Evolutionary conservation across 1,140 invertebrate genomes (phyloP).

Genomic region (Temnothorax longispinosus): DNA sequence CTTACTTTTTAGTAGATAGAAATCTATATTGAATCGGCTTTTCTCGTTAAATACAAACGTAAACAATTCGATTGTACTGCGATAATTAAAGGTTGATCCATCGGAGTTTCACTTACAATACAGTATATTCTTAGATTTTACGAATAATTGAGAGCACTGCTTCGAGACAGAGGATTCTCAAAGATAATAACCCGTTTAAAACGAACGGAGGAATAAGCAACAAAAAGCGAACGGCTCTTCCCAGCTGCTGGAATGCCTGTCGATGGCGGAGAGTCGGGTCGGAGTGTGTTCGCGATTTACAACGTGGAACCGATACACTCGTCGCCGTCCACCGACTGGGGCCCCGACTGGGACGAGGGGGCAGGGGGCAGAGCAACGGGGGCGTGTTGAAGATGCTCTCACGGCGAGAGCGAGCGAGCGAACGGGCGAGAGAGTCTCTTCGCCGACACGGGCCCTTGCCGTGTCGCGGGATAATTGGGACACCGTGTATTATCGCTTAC

Average conservation of each 20-base stretch:
- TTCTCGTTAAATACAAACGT: no score
- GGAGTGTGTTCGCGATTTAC: conserved; percentile 48
- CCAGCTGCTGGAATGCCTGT: conserved; percentile 30
- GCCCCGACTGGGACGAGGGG: conserved; percentile 1
- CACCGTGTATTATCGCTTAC: conserved; percentile 81
- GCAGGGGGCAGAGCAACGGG: conserved; percentile 56
- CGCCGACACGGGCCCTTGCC: conserved; percentile 69
- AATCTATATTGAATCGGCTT: not conserved
- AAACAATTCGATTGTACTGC: not conserved
- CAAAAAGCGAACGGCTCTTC: conserved; percentile 14
- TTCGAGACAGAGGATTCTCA: not conserved
- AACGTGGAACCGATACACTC: conserved; percentile 41
- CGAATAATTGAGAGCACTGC: not conserved
- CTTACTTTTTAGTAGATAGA: not conserved
- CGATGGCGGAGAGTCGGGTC: conserved; percentile 28
- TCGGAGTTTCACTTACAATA: not conserved
- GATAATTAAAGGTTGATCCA: not conserved
- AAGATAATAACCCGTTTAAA: conserved; percentile 34
- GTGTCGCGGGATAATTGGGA: conserved; percentile 83
- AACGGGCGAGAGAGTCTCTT: conserved; percentile 11
- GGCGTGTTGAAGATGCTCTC: conserved; percentile 81
- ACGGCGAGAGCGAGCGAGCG: conserved; percentile 66
- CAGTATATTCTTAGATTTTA: not conserved
- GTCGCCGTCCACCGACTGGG: conserved; percentile 7
- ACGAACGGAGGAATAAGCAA: conserved; percentile 30